Percentiles rank a stretch among this genome's conserved stretches.
Evolutionary conservation across 2,888 invertebrate genomes (phyloP).

Genomic region (Eremobia ochroleuca): DNA sequence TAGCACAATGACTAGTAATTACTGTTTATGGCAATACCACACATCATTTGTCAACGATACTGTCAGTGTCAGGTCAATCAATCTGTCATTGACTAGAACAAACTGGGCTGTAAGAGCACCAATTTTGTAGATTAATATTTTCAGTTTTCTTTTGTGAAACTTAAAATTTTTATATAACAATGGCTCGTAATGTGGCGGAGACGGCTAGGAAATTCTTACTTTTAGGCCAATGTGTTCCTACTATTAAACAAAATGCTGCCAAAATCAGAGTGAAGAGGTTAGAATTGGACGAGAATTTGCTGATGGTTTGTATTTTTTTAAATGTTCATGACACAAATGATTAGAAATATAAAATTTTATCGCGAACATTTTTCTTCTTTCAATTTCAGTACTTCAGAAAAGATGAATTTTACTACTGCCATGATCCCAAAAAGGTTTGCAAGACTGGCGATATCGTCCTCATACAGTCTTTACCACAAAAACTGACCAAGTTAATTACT

Average conservation of each 20-base stretch:
- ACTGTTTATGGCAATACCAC: background rate
- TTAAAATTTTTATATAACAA: constrained; percentile 54
- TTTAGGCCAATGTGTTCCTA: constrained; percentile 95
- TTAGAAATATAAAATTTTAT: background rate
- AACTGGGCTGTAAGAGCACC: background rate
- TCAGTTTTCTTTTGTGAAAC: background rate
- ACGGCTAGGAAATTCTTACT: constrained; percentile 91
- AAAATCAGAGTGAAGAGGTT: constrained; percentile 95
- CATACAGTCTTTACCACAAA: constrained; percentile 93
- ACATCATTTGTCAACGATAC: background rate
- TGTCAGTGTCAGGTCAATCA: constrained; percentile 14
- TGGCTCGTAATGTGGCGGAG: constrained; percentile 85
- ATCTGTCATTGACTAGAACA: background rate
- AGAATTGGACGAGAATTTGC: constrained; percentile 94
- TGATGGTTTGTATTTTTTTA: constrained; percentile 92
- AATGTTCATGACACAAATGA: background rate
- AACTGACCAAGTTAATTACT: constrained; percentile 94
- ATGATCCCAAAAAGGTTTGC: constrained; percentile 94
- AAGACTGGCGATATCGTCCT: constrained; percentile 96
- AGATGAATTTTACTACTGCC: constrained; percentile 93
- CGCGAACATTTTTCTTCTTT: background rate
- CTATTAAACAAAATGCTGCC: constrained; percentile 94
- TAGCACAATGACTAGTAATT: background rate
- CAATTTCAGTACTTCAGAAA: constrained; percentile 94
- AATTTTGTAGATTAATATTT: background rate